Evolutionary conservation across 2,888 invertebrate species (phyloP), one percentile per base, ranked within the genome.

Genomic region (Coelopa pilipes): DNA sequence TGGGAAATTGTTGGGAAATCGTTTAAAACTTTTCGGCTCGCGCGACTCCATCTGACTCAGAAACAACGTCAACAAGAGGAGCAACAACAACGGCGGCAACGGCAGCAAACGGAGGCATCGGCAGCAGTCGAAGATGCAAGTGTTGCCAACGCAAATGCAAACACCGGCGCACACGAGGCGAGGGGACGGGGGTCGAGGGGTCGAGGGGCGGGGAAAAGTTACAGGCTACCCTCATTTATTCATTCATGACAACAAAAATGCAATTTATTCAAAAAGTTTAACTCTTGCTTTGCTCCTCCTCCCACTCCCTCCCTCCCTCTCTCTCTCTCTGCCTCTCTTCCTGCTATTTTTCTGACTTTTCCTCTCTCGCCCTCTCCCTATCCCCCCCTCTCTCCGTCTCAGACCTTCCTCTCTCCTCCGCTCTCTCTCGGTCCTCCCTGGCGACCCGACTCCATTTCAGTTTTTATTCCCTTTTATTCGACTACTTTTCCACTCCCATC

Each of bases 241-340:
- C 63, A 63, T 63, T 63, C 63, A 63, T 63, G 63, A 63, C 63
- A 63, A 63, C 63, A 63, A 46, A 63, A 63, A 46, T 63, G 63
- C 63, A 63, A 63, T 63, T 63, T 63, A 63, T 63, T 63, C 45
- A 63, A 63, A 63, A 63, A 63, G 63, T 63, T 62, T n/a, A 63
- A 63, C 63, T 63, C 46, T 63, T 46, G 63, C 10, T 34, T 7
- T 34, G 11, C 34, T 7, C 34, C 34, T 7, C 7, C 34, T 34
- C 34, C 7, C 34, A 2, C 7, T 4, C 7, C 7, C 34, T 34
- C 34, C 7, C 34, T 7, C 34, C 34, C 34, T 34, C 34, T 34
- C 34, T 34, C 34, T 7, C 7, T 4, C 7, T 34, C 34, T 34
- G 7, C 34, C 2, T 4, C 34, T 34, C 7, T 34, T 34, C 34